Base-by-base conservation (phyloP, 2,888 invertebrate species). In the Lydus trimaculatus region DNA sequence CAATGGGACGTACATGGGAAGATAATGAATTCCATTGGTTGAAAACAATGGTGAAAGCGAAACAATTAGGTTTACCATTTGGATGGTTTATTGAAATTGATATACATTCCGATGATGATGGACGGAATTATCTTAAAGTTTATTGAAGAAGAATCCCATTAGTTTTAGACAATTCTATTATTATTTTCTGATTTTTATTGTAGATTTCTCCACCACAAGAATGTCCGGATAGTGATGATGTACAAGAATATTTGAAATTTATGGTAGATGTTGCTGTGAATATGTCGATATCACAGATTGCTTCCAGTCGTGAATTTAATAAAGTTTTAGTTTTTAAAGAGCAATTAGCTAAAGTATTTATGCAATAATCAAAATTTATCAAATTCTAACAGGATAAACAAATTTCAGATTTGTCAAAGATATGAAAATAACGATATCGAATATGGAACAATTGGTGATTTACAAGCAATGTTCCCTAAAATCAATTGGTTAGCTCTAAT, bases 1-100 rank as follows among this genome's bases (percentile, higher is more conserved):
- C 77, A 15, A 76, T 78, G 39, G 72, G 72, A n/a, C 63, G 71
- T 1, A 63, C 59, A 56, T 81, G 80, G 77, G 62, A 72, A 20
- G 78, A 73, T 25, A 63, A 61, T 4, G 65, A 73, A n/a, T 81
- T 80, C 64, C 64, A 78, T 31, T 83, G 82, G 82, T 65, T 68
- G 0, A 70, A 77, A 28, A 69, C 75, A 9, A 78, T 80, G 74
- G 31, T 78, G 0, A 76, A 73, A 64, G 70, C 82, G 0, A 75
- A 77, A 61, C 70, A 73, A 62, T 33, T 72, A 17, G 82, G 82
- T 15, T 65, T 81, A 17, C 71, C 71, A 9, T 73, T 71, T 48
- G 66, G 76, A 36, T 78, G 76, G 67, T 79, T 79, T 60, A 65
- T 82, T 4, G 67, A 62, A 31, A 33, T 68, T 0, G 68, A 52